phyloP scores from a whole-genome alignment of 1,140 invertebrate species.

The Nomia melanderi region DNA sequence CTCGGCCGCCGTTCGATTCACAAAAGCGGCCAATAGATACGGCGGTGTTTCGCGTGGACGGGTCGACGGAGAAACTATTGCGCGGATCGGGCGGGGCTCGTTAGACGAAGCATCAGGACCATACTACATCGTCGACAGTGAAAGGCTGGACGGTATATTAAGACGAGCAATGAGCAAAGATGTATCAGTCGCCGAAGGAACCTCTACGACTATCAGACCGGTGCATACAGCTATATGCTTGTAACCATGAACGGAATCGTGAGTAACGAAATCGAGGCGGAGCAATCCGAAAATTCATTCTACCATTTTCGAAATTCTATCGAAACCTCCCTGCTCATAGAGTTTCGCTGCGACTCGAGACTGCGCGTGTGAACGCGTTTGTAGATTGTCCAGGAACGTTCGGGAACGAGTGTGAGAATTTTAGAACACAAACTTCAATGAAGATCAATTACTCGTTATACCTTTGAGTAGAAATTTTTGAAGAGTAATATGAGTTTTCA shows the following conservation, averaged over 20 bases:
- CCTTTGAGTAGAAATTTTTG: too few relatives aligned
- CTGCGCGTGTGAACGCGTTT: too few relatives aligned
- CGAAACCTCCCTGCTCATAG: not conserved
- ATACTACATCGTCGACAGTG: constrained; percentile 74
- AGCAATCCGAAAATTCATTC: not conserved
- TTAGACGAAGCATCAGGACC: constrained; percentile 59
- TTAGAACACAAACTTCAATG: too few relatives aligned
- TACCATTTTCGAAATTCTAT: not conserved
- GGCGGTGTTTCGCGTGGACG: constrained; percentile 34
- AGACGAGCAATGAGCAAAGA: constrained; percentile 76
- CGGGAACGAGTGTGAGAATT: too few relatives aligned
- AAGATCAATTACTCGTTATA: too few relatives aligned
- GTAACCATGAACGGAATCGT: constrained; percentile 68
- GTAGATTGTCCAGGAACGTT: too few relatives aligned
- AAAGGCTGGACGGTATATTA: constrained; percentile 79
- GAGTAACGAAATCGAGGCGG: constrained; percentile 60
- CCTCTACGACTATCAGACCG: constrained; percentile 59
- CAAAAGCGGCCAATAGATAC: constrained; percentile 59
- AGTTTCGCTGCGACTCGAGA: too few relatives aligned
- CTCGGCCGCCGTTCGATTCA: constrained; percentile 34
- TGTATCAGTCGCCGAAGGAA: constrained; percentile 77
- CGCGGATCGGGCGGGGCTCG: constrained; percentile 36
- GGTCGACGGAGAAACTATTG: constrained; percentile 65
- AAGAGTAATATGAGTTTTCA: too few relatives aligned
- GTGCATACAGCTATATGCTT: constrained; percentile 41